Percentiles rank a stretch among this genome's conserved stretches.
phyloP scores from a whole-genome alignment of 2,888 invertebrate genomes.

The Ochropleura plecta region DNA sequence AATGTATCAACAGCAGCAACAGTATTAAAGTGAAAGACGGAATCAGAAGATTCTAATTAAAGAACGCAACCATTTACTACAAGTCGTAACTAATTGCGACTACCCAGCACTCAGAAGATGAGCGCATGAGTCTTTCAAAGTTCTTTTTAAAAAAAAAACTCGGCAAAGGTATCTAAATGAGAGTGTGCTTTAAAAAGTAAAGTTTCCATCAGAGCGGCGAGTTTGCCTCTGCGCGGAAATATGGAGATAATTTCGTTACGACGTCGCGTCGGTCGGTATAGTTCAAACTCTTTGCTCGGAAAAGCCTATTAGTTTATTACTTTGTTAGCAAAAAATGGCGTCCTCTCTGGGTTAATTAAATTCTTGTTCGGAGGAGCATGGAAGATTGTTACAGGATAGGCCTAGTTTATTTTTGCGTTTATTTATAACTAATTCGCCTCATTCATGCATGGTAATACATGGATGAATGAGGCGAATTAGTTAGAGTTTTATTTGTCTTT shows the following conservation, averaged over 20 bases:
- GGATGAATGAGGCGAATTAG: neutral
- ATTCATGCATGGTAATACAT: too few relatives aligned
- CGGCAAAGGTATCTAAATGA: slow-evolving; percentile 17
- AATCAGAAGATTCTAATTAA: too few relatives aligned
- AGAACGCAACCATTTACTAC: neutral
- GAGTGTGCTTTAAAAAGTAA: slow-evolving; percentile 40
- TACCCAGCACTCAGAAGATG: slow-evolving; percentile 12
- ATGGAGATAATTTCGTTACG: slow-evolving; percentile 46
- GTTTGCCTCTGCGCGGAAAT: slow-evolving; percentile 16
- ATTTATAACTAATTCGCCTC: too few relatives aligned
- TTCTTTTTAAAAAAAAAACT: slow-evolving; percentile 15
- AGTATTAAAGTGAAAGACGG: too few relatives aligned
- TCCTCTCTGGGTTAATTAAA: slow-evolving; percentile 33
- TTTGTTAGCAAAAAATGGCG: slow-evolving; percentile 41
- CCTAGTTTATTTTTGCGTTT: neutral
- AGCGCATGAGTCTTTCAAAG: slow-evolving; percentile 1
- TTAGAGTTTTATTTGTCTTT: neutral
- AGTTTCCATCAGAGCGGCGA: slow-evolving; percentile 37
- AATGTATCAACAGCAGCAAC: neutral
- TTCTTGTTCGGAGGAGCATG: neutral
- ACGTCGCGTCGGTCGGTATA: neutral
- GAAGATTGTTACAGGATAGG: neutral
- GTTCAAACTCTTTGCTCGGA: slow-evolving; percentile 32
- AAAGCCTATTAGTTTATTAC: slow-evolving; percentile 47
- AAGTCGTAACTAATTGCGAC: slow-evolving; percentile 11